These are phyloP conservation scores for Hylia prasina DNA, from an alignment of 2,113 vertebrate species.

Conservation along the genomic window DNA sequence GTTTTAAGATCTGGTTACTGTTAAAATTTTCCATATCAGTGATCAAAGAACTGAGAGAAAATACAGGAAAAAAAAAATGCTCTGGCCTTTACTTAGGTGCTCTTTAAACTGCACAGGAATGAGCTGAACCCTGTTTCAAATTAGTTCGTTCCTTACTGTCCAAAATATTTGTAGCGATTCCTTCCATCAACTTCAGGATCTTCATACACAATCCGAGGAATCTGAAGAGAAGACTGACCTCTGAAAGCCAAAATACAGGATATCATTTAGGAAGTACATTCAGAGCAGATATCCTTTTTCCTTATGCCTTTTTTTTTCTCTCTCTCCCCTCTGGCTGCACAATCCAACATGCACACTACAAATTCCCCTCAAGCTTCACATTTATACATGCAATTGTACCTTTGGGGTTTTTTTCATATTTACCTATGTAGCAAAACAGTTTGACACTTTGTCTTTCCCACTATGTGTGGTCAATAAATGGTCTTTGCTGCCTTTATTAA, in stretches of 20 bases:
- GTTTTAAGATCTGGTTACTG: neutral
- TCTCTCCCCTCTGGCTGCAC: neutral
- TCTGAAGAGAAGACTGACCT: conserved; percentile 52
- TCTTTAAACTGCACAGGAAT: neutral
- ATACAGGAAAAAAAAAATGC: neutral
- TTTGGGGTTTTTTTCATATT: neutral
- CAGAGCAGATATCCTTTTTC: neutral
- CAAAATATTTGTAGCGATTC: conserved; percentile 89
- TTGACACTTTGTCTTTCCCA: neutral
- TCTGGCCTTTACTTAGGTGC: neutral
- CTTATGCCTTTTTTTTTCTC: neutral
- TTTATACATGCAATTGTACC: neutral
- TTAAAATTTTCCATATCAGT: neutral
- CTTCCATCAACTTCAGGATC: conserved; percentile 76
- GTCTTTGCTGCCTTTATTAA: neutral
- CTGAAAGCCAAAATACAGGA: conserved; percentile 66
- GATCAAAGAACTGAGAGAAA: neutral
- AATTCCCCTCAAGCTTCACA: neutral
- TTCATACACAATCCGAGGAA: conserved; percentile 48
- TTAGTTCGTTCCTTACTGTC: conserved; percentile 71
- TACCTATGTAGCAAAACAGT: neutral
- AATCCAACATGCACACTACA: neutral
- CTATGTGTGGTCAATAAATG: neutral
- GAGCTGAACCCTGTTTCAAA: neutral
- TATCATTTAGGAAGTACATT: neutral